Conservation (phyloP, 1,140 invertebrate genomes). For the Drosophila murphyi region DNA sequence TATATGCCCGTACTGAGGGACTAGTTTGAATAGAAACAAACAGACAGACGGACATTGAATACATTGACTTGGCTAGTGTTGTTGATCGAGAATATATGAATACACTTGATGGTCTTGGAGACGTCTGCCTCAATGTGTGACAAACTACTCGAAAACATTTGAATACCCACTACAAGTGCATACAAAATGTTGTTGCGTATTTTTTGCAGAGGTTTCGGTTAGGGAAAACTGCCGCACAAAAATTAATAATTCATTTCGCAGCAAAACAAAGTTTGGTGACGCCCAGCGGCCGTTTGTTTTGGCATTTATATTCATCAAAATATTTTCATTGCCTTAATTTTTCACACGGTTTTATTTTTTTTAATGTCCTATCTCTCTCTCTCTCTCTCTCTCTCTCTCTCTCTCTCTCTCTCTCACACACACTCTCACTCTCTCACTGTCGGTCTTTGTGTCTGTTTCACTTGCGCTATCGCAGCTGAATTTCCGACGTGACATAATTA, state of each 20-base stretch:
- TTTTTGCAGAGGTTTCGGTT: slow-evolving; percentile 18
- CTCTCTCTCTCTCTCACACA: neutral
- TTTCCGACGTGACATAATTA: slow-evolving; percentile 74
- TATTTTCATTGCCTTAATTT: slow-evolving; percentile 50
- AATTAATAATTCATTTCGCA: slow-evolving; percentile 49
- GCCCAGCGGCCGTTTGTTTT: slow-evolving; percentile 44
- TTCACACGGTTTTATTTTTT: slow-evolving; percentile 20
- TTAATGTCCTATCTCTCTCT: no score
- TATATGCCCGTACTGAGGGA: no score
- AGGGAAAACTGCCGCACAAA: slow-evolving; percentile 30
- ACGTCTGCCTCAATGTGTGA: no score
- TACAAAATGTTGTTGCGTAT: no score
- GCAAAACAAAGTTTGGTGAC: slow-evolving; percentile 27
- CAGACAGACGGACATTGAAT: no score
- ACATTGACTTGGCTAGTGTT: no score
- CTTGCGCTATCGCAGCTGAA: slow-evolving; percentile 2
- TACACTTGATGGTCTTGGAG: no score
- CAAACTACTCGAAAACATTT: no score
- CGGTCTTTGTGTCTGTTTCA: neutral
- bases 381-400: neutral
- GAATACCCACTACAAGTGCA: no score
- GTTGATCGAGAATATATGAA: no score
- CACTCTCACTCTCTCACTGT: neutral
- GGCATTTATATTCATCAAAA: slow-evolving; percentile 55
- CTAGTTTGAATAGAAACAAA: no score